Percentiles rank a stretch among this genome's conserved stretches.
Evolutionary conservation across 2,888 invertebrate species (phyloP).

Genomic region (Aphodius sticticus): DNA sequence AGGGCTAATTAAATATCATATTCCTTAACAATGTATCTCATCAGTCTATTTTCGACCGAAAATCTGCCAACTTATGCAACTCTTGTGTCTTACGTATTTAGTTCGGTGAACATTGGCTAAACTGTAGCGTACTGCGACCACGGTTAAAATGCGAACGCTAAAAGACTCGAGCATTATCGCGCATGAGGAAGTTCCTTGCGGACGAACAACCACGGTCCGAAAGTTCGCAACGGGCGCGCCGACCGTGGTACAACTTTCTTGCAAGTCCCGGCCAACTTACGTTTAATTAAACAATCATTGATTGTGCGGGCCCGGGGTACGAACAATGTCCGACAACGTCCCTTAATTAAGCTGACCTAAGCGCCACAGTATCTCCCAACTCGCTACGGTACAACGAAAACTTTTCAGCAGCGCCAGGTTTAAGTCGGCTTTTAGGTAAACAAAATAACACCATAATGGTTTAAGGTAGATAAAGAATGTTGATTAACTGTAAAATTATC

Average conservation of each 20-base stretch:
- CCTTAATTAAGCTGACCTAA: constrained; percentile 4
- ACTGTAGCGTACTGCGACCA: neutral
- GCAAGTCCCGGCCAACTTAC: constrained; percentile 17
- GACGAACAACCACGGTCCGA: neutral
- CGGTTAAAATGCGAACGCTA: neutral
- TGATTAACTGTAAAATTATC: too few species aligned
- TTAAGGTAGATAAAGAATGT: too few species aligned
- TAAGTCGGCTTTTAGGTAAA: too few species aligned
- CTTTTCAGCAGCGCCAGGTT: neutral
- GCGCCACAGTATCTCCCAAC: neutral
- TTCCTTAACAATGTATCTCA: too few species aligned
- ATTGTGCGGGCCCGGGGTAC: constrained; percentile 10
- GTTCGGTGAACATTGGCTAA: neutral
- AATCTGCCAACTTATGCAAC: neutral
- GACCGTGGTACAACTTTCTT: neutral
- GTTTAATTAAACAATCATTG: constrained; percentile 24
- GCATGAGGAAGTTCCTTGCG: neutral
- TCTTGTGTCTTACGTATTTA: neutral
- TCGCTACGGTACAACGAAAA: neutral
- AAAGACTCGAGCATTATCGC: neutral
- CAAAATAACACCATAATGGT: too few species aligned
- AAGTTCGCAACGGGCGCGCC: neutral
- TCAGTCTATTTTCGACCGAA: neutral
- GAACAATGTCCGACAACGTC: neutral
- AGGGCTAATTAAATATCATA: too few species aligned